Percentiles rank a stretch among this genome's conserved stretches.
These are phyloP conservation scores for Falco naumanni DNA, from an alignment of 2,797 vertebrate genomes.

Conservation along the genomic window DNA sequence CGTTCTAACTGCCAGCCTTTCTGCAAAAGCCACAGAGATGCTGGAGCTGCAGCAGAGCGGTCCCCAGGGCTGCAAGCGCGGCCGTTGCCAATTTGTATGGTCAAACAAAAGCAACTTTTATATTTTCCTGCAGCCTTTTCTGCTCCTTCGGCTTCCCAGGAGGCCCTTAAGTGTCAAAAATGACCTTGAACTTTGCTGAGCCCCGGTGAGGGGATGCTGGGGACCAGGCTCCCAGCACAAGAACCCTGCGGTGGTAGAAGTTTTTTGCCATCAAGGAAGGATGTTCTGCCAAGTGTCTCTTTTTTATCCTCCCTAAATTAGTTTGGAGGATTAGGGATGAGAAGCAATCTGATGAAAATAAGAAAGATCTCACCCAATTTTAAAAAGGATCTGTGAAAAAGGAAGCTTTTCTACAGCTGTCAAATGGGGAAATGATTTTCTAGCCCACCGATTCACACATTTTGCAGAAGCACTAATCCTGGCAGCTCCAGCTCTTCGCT, in stretches of 20 bases:
- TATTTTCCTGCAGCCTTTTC: neutral
- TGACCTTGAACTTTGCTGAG: accelerated
- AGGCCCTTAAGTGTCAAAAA: neutral
- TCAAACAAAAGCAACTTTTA: neutral
- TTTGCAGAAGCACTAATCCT: neutral
- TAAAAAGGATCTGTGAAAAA: neutral
- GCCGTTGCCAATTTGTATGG: neutral
- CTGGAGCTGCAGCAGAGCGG: neutral
- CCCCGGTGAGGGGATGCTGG: accelerated
- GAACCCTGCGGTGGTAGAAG: neutral
- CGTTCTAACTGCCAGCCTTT: neutral
- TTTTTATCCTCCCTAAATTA: neutral
- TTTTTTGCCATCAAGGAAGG: neutral
- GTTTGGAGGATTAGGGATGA: neutral
- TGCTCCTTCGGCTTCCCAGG: neutral
- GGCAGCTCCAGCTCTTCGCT: neutral
- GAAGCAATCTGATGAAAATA: neutral
- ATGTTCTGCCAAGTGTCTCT: neutral
- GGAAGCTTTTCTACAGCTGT: neutral
- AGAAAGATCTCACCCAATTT: neutral
- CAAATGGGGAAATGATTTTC: neutral
- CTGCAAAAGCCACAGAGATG: neutral
- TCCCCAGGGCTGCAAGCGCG: neutral
- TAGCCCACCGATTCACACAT: neutral
- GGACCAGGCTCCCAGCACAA: neutral